phyloP scores from a whole-genome alignment of 2,797 vertebrate genomes.

The Hemitrygon akajei region DNA sequence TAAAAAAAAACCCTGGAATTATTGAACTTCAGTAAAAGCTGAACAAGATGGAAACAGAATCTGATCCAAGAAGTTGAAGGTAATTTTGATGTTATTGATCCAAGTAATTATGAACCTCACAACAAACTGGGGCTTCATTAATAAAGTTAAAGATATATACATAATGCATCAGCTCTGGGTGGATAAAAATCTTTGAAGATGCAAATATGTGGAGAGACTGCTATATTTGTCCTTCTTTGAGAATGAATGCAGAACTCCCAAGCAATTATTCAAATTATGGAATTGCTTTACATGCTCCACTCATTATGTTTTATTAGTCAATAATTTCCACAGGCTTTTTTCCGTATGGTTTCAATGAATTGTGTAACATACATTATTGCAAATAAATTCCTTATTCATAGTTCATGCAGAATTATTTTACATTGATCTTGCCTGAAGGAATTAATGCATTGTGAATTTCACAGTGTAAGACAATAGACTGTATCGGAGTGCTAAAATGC shows the following conservation, averaged over 20 bases:
- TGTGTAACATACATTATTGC: not conserved
- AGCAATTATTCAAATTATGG: not conserved
- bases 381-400: not conserved
- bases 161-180: not conserved
- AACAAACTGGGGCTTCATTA: not conserved
- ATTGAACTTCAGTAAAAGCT: not conserved
- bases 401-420: not conserved
- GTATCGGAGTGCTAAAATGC: not conserved
- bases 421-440: not conserved
- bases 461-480: not conserved
- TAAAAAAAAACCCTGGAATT: not conserved
- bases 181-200: not conserved
- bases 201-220: not conserved
- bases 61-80: not conserved
- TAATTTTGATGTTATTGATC: not conserved
- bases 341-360: not conserved
- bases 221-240: not conserved
- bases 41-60: not conserved
- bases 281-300: not conserved
- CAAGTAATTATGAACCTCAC: not conserved
- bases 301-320: not conserved
- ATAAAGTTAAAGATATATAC: slow-evolving; percentile 17
- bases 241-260: not conserved
- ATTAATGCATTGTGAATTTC: not conserved
- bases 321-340: not conserved